Conservation (phyloP, 1,140 invertebrate genomes). For the Pogonus chalceus region DNA sequence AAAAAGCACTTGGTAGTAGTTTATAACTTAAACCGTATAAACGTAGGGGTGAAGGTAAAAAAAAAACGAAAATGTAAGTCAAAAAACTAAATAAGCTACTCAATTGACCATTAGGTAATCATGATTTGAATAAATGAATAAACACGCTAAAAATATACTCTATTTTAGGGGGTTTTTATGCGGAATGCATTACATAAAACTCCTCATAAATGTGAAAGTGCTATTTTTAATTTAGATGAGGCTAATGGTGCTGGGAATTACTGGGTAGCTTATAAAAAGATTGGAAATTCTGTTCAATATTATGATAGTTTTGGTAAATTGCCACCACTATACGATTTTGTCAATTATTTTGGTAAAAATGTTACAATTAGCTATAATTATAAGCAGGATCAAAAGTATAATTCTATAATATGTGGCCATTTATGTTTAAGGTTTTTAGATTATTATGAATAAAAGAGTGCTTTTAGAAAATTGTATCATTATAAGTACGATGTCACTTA, state of each 20-base stretch:
- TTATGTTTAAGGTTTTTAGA: slow-evolving; percentile 18
- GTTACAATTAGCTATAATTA: slow-evolving; percentile 11
- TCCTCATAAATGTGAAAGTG: slow-evolving; percentile 19
- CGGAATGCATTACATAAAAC: slow-evolving; percentile 19
- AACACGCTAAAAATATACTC: slow-evolving; percentile 19
- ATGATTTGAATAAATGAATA: slow-evolving; percentile 21
- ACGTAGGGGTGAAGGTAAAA: slow-evolving; percentile 23
- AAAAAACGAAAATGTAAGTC: slow-evolving; percentile 22
- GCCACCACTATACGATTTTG: slow-evolving; percentile 19
- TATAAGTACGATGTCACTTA: slow-evolving; percentile 15
- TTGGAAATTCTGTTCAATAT: too few species aligned
- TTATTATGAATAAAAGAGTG: slow-evolving; percentile 13
- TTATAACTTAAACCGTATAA: slow-evolving; percentile 30
- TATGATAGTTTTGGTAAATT: slow-evolving; percentile 22
- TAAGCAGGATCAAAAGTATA: slow-evolving; percentile 4
- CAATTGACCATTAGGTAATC: slow-evolving; percentile 20
- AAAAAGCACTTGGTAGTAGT: background rate
- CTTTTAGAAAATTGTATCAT: too few species aligned
- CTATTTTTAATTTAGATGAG: slow-evolving; percentile 22
- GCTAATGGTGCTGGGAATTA: too few species aligned
- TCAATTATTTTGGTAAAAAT: slow-evolving; percentile 20
- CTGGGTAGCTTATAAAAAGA: too few species aligned
- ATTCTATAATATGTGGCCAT: slow-evolving; percentile 13
- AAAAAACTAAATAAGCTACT: too few species aligned
- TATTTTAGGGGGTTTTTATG: slow-evolving; percentile 31